Evolutionary conservation across 2,113 vertebrate genomes (phyloP).

Genomic region (Eulemur rufifrons): DNA sequence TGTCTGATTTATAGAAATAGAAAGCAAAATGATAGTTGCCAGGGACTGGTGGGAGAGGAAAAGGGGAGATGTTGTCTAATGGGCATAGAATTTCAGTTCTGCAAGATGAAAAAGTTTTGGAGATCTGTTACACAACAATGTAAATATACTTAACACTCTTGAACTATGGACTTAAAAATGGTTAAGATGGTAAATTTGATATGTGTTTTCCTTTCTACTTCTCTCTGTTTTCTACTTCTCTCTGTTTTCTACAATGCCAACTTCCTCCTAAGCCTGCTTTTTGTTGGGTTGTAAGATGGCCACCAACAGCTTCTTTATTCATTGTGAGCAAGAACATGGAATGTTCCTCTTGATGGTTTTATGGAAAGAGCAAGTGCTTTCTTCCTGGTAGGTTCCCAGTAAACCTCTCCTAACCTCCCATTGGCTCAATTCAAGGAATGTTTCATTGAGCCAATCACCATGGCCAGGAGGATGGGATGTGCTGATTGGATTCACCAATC

Average conservation of each 20-base stretch:
- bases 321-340: background rate
- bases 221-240: background rate
- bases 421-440: background rate
- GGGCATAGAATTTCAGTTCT: background rate
- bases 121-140: background rate
- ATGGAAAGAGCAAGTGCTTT: background rate
- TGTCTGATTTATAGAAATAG: background rate
- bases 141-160: background rate
- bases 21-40: background rate
- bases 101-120: background rate
- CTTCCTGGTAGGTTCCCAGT: background rate
- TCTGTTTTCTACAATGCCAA: background rate
- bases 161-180: background rate
- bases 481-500: background rate
- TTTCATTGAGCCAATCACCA: background rate
- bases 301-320: background rate
- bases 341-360: background rate
- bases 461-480: background rate
- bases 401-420: background rate
- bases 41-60: background rate
- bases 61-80: background rate
- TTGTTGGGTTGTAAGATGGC: background rate
- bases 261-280: background rate
- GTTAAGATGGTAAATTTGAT: background rate
- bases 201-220: background rate